Conservation (phyloP, 2,888 invertebrate genomes). For the Stenichneumon culpator region DNA sequence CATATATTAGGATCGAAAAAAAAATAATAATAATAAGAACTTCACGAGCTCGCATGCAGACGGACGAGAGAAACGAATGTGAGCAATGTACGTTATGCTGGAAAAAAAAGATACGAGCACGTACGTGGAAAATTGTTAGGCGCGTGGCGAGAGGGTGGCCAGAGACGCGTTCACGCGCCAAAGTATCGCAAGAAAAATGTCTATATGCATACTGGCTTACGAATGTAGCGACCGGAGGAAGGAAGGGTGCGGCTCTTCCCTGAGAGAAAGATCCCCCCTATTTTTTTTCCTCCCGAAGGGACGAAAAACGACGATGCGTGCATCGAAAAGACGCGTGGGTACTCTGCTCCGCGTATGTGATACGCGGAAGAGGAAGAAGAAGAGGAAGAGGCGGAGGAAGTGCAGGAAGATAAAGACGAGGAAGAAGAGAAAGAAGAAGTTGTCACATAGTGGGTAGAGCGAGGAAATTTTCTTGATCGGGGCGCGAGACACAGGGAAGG, state of each 20-base stretch:
- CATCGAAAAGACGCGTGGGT: neutral
- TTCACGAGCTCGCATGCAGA: conserved; percentile 13
- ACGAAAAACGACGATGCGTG: conserved; percentile 45
- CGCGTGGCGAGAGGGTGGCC: conserved; percentile 12
- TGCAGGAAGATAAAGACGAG: neutral
- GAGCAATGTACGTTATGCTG: neutral
- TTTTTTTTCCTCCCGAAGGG: conserved; percentile 43
- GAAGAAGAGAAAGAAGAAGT: conserved; percentile 2
- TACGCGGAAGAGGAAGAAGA: conserved; percentile 13
- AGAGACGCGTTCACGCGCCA: conserved; percentile 13
- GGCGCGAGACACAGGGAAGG: conserved; percentile 35
- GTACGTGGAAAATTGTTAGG: neutral
- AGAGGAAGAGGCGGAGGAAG: neutral
- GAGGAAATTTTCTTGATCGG: conserved; percentile 45
- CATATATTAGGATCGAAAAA: conserved; percentile 49
- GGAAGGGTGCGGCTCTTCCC: conserved; percentile 44
- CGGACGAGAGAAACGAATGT: conserved; percentile 36
- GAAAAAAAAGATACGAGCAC: neutral
- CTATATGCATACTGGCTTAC: conserved; percentile 17
- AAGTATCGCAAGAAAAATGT: conserved; percentile 7
- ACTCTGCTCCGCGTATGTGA: conserved; percentile 21
- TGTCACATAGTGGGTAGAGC: conserved; percentile 1
- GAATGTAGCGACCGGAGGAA: conserved; percentile 35
- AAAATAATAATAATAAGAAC: conserved; percentile 28
- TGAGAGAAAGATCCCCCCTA: conserved; percentile 40